Percentiles rank a stretch among this genome's conserved stretches.
These are phyloP conservation scores for Stramonita haemastoma DNA, from an alignment of 2,888 invertebrate species.

Conservation along the genomic window DNA sequence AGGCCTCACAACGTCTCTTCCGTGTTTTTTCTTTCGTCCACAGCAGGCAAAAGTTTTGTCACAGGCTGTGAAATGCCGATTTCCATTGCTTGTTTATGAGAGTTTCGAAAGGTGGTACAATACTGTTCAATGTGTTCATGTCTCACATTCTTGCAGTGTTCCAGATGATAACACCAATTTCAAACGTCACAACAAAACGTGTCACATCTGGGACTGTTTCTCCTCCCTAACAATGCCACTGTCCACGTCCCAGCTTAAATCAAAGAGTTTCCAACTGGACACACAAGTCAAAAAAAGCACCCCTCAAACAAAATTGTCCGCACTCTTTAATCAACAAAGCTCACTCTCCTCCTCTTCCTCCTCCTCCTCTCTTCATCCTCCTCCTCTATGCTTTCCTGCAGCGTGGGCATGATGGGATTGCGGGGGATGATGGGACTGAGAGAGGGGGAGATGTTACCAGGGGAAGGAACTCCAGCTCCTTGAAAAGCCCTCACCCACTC, in stretches of 20 bases:
- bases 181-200: not conserved
- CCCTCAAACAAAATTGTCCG: too few relatives aligned
- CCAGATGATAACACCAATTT: not conserved
- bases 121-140: too few relatives aligned
- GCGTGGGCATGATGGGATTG: constrained; percentile 46
- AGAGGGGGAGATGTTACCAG: constrained; percentile 42
- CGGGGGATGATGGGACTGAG: constrained; percentile 48
- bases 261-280: too few relatives aligned
- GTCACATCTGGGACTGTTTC: not conserved
- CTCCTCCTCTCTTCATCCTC: constrained; percentile 42
- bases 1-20: not conserved
- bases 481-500: constrained; percentile 43
- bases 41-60: too few relatives aligned
- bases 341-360: not conserved
- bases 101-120: too few relatives aligned
- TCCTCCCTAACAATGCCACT: not conserved
- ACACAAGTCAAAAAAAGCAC: too few relatives aligned
- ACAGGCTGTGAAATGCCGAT: too few relatives aligned
- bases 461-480: constrained; percentile 21
- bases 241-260: not conserved
- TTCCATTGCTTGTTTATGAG: too few relatives aligned
- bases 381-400: constrained; percentile 44
- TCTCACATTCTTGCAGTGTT: not conserved
- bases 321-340: too few relatives aligned
- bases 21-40: not conserved